Evolutionary conservation across 2,113 vertebrate species (phyloP).

Genomic region (Haemorhous mexicanus): DNA sequence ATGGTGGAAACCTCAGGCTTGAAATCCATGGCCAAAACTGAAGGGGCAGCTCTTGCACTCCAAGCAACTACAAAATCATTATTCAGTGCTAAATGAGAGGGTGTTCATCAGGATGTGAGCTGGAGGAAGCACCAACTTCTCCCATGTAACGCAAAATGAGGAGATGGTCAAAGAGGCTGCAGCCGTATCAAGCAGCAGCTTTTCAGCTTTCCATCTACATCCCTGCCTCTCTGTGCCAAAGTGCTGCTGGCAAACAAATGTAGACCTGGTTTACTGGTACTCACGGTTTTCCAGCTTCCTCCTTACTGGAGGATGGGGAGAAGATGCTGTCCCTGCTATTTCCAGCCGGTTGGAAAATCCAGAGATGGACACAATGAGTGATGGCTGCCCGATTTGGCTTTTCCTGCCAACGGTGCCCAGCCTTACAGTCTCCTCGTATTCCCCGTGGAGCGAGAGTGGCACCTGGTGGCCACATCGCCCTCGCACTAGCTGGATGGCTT

Average conservation of each 20-base stretch:
- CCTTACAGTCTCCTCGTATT: not conserved
- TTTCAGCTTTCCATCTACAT: not conserved
- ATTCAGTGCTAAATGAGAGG: not conserved
- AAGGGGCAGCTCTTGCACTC: not conserved
- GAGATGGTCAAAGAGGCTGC: not conserved
- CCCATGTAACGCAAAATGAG: not conserved
- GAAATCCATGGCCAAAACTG: not conserved
- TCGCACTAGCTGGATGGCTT: not conserved
- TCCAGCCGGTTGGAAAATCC: not conserved
- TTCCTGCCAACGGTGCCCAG: not conserved
- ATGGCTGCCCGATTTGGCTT: not conserved
- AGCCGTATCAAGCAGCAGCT: not conserved
- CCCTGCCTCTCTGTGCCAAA: not conserved
- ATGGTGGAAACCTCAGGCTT: not conserved
- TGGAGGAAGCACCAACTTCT: not conserved
- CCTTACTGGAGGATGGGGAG: not conserved
- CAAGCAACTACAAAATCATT: not conserved
- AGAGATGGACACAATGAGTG: not conserved
- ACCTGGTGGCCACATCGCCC: constrained; percentile 22
- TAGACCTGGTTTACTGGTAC: not conserved
- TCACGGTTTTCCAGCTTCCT: not conserved
- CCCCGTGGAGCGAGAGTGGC: constrained; percentile 49
- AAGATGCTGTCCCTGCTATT: not conserved
- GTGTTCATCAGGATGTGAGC: not conserved
- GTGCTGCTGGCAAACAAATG: not conserved